Base-by-base conservation (phyloP, 2,888 invertebrate genomes). In the Hemithea aestivaria region DNA sequence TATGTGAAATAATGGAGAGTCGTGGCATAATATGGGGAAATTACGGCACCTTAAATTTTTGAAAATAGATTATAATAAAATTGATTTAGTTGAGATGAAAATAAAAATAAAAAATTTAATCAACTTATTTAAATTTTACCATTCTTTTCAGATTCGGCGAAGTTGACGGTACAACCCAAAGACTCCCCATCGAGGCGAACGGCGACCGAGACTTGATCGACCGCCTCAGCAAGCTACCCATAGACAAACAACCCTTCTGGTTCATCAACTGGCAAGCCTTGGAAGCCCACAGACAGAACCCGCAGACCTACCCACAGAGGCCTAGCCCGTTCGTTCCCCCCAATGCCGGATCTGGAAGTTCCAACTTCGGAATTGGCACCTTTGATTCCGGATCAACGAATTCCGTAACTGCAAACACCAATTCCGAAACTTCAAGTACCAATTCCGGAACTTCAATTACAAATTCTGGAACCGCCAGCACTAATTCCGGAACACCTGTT, bases 171-270 rank as follows among this genome's bases (percentile, higher is more conserved):
- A 75, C 83, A 0, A 82, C 87, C 0, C 64, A 68, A 10, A 73
- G 73, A 27, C 60, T 92, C 16, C 93, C 93, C 0, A 63, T 91
- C 1, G 92, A 93, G 72, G 93, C 93, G 0, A 81, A 87, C 21
- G 92, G 92, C 1, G 92, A 94, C 56, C 66, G 68, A 27, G 85
- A 89, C 1, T 70, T 91, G 2, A 78, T 93, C 0, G 87, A 92
- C 25, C 75, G 90, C n/a, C 76, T 93, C 16, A 90, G 89, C 59
- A 83, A 88, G 22, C 87, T 91, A 68, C 93, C 93, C 0, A 66
- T 87, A 33, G 92, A 93, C 47, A 80, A 91, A 27, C 90, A 90
- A 46, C 94, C 94, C 0, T 94, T 92, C 72, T 93, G 93, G 93
- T 88, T 90, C 42, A 63, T 93, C 33, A 94, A 94, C 65, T 90